Percentiles rank a stretch among this genome's conserved stretches.
Evolutionary conservation across 1,140 invertebrate genomes (phyloP).

Genomic region (Mizuhopecten yessoensis): DNA sequence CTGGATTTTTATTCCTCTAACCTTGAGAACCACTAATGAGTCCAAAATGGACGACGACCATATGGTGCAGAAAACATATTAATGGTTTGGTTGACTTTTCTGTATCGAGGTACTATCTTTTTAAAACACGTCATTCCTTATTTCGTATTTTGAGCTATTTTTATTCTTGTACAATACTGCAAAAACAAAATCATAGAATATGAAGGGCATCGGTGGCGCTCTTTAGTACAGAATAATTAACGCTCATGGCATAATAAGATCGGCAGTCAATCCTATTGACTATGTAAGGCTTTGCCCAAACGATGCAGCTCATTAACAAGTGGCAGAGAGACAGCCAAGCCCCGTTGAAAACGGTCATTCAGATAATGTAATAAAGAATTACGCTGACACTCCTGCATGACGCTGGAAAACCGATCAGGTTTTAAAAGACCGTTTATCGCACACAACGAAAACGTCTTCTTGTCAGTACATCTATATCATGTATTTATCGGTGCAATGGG

Average conservation of each 20-base stretch:
- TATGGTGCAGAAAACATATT: too few species aligned
- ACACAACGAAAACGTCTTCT: background rate
- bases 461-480: background rate
- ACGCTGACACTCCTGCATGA: background rate
- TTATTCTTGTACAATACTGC: too few species aligned
- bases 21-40: too few species aligned
- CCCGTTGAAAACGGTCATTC: background rate
- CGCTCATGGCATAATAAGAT: background rate
- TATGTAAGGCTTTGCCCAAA: background rate
- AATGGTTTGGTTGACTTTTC: too few species aligned
- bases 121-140: too few species aligned
- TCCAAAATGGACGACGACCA: too few species aligned
- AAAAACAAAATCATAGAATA: too few species aligned
- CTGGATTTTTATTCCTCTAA: too few species aligned
- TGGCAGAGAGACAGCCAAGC: background rate
- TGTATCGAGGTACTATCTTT: too few species aligned
- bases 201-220: too few species aligned
- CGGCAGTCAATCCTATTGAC: background rate
- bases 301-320: background rate
- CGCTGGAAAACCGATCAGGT: background rate
- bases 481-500: background rate
- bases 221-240: background rate
- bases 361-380: background rate
- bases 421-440: background rate
- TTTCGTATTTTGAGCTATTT: too few species aligned